phyloP scores from a whole-genome alignment of 2,113 vertebrate genomes.

The Machaerirhynchus nigripectus region DNA sequence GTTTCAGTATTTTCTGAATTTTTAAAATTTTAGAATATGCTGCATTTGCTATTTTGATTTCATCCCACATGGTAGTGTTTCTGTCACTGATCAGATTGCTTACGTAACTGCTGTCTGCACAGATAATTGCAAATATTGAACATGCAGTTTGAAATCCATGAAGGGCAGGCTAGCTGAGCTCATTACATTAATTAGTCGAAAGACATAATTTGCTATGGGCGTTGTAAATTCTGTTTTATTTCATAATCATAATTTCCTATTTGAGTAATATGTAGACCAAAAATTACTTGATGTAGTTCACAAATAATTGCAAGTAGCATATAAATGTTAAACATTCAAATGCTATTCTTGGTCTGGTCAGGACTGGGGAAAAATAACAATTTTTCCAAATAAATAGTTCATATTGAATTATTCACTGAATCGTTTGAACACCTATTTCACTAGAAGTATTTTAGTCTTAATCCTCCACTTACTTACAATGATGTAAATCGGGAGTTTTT shows the following conservation, averaged over 20 bases:
- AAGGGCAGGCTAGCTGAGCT: conserved; percentile 10
- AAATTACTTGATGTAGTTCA: neutral
- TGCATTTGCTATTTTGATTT: neutral
- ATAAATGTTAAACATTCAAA: neutral
- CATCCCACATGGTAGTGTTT: neutral
- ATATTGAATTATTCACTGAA: neutral
- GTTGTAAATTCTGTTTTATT: conserved; percentile 30
- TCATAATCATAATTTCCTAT: conserved; percentile 18
- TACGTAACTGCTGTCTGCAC: conserved; percentile 26
- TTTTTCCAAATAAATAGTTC: conserved; percentile 10
- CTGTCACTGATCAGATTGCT: conserved; percentile 2
- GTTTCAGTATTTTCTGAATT: neutral
- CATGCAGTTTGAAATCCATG: conserved; percentile 49
- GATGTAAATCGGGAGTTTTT: neutral
- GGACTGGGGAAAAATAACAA: neutral
- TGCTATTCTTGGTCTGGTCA: neutral
- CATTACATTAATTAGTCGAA: conserved; percentile 49
- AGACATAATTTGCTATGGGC: conserved; percentile 13
- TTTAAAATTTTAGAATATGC: neutral
- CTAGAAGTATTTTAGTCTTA: neutral
- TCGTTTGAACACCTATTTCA: neutral
- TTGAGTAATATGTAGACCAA: neutral
- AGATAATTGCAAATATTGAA: conserved; percentile 58
- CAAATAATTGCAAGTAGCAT: conserved; percentile 2
- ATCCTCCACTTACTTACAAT: neutral